Evolutionary conservation across 1,140 invertebrate genomes (phyloP), one percentile per base, ranked within the genome.

Genomic region (Trichoplusia ni): DNA sequence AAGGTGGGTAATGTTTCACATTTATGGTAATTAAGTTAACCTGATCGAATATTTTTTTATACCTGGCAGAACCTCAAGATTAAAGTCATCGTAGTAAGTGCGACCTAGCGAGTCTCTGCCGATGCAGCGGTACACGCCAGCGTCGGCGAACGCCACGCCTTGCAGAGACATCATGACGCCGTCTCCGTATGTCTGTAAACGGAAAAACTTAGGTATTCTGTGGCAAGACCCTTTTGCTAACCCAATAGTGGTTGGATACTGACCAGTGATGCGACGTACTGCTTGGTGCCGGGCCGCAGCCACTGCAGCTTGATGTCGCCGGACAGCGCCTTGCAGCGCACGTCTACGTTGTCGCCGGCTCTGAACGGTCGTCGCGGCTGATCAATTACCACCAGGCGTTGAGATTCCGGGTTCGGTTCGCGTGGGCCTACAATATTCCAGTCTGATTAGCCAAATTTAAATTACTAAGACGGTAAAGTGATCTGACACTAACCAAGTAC

Each of bases 291-390:
- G 1, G 90, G 74, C 73, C 92, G 92, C 4, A 91, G 87, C 94
- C 94, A 95, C 3, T 76, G 75, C 0, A 93, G 89, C 23, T 68
- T 65, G 2, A 92, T 89, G 16, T 90, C 86, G 18, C 89, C 79
- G 35, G 94, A 94, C 53, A 86, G 91, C 0, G 93, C 94, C 64
- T 92, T 92, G 81, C 96, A 97, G n/a, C 92, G 86, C 4, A 97
- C 86, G 64, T 96, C 93, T 0, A 97, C 91, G 47, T 92, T 93
- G 59, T 97, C 95, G 1, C 96, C 96, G 9, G 94, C 92, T 61
- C 92, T 92, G 11, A 94, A 91, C 9, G 91, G 89, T 53, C 94
- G 92, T 13, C 86, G 75, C 2, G 91, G 93, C 14, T 92, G 85
- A 23, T 90, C 91, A 11, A 95, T 92, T 19, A 77, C 67, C 54